Evolutionary conservation across 2,797 vertebrate genomes (phyloP).

Genomic region (Heterohyrax brucei): DNA sequence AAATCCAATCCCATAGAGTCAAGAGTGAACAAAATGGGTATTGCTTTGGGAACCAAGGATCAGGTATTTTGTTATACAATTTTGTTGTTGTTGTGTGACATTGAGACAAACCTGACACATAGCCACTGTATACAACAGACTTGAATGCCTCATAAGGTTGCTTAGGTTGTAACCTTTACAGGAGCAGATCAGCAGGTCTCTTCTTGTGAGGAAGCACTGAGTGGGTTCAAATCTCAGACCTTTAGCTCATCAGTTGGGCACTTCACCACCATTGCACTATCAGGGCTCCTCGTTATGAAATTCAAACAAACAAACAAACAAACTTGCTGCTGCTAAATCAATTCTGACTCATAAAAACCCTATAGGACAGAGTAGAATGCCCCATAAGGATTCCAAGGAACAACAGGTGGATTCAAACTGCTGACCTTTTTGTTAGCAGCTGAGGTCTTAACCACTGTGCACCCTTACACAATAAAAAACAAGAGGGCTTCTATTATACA

Average conservation of each 20-base stretch:
- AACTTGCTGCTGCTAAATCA: too few species aligned
- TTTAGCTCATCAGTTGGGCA: background rate
- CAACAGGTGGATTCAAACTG: background rate
- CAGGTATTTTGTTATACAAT: background rate
- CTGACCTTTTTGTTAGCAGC: background rate
- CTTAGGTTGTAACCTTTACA: background rate
- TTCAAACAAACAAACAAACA: too few species aligned
- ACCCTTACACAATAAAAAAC: too few species aligned
- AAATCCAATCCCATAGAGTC: background rate
- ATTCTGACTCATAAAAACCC: too few species aligned
- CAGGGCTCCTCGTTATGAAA: too few species aligned
- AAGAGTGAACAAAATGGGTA: background rate
- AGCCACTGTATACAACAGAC: background rate
- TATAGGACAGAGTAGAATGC: too few species aligned
- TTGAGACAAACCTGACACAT: background rate
- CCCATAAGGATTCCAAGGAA: too few species aligned
- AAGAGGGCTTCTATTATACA: too few species aligned
- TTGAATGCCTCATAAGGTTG: background rate
- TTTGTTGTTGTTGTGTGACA: background rate
- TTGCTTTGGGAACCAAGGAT: background rate
- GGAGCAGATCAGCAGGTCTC: too few species aligned
- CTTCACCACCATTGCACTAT: too few species aligned
- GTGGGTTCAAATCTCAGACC: background rate
- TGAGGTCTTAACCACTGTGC: too few species aligned
- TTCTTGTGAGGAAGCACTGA: background rate